Conservation (phyloP, 53 echinoderm and acorn worm species). For the Stichopus horrens region DNA sequence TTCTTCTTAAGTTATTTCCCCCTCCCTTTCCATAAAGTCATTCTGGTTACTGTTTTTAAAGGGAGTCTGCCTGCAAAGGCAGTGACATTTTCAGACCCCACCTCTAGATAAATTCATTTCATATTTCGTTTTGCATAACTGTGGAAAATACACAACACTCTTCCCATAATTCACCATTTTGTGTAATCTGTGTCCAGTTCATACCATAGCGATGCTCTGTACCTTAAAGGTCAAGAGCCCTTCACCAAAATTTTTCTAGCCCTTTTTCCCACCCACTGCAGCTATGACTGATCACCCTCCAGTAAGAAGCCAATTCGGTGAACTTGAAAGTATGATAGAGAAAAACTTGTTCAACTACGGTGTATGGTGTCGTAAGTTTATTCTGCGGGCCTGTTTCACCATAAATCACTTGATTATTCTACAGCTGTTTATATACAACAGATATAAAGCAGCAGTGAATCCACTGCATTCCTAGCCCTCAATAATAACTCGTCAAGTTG, state of each 20-base stretch:
- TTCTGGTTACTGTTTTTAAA: too few species aligned
- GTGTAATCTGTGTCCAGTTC: too few species aligned
- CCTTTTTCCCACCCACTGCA: not conserved
- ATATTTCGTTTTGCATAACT: too few species aligned
- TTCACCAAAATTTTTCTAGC: not conserved
- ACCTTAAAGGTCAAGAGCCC: not conserved
- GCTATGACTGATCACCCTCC: not conserved
- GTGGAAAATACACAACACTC: too few species aligned
- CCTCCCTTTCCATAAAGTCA: too few species aligned
- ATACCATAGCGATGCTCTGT: too few species aligned
- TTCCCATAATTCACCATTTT: too few species aligned
- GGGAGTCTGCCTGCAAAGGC: too few species aligned
- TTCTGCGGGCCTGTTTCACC: not conserved
- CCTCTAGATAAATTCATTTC: too few species aligned
- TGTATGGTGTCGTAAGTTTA: not conserved
- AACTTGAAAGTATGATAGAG: not conserved
- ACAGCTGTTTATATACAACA: not conserved
- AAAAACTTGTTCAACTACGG: not conserved
- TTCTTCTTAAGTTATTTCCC: too few species aligned
- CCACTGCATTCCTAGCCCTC: not conserved
- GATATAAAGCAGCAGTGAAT: not conserved
- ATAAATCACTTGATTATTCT: not conserved
- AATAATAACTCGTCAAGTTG: not conserved
- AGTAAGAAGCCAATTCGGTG: not conserved
- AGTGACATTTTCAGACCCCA: too few species aligned